Evolutionary conservation across 2,797 vertebrate genomes (phyloP).

Genomic region (Rhinophrynus dorsalis): DNA sequence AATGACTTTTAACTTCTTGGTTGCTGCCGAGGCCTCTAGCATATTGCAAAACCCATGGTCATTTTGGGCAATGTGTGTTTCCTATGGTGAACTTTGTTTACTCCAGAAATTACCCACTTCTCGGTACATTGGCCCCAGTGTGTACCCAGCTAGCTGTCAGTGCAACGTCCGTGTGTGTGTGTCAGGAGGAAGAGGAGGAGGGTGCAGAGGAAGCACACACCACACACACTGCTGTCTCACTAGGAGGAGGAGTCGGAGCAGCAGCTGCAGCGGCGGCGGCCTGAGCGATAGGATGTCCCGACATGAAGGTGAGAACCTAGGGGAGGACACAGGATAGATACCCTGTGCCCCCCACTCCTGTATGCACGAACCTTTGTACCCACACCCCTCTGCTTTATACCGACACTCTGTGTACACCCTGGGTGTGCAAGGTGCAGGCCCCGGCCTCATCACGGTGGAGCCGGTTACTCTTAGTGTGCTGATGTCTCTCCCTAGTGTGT

Average conservation of each 20-base stretch:
- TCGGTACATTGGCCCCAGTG: no score
- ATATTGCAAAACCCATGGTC: no score
- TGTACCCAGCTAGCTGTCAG: no score
- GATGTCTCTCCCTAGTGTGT: no score
- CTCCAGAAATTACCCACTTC: no score
- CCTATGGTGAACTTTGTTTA: no score
- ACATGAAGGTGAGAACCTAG: constrained; percentile 45
- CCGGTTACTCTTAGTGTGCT: constrained; percentile 29
- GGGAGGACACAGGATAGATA: constrained; percentile 4
- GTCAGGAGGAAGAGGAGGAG: constrained; percentile 45
- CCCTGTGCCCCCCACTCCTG: background rate
- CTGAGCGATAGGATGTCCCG: constrained; percentile 50
- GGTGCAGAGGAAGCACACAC: constrained; percentile 38
- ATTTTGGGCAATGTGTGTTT: no score
- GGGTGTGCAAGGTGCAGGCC: background rate
- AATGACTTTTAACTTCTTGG: no score
- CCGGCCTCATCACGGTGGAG: constrained; percentile 14
- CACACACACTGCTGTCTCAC: constrained; percentile 42
- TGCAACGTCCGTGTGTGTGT: background rate
- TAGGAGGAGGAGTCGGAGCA: constrained; percentile 47
- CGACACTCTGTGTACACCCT: background rate
- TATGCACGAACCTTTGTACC: background rate
- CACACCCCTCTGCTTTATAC: background rate
- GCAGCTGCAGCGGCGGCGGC: constrained; percentile 50
- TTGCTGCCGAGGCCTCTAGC: no score